phyloP scores from a whole-genome alignment of 2,888 invertebrate species.

The Lasius platythorax region DNA sequence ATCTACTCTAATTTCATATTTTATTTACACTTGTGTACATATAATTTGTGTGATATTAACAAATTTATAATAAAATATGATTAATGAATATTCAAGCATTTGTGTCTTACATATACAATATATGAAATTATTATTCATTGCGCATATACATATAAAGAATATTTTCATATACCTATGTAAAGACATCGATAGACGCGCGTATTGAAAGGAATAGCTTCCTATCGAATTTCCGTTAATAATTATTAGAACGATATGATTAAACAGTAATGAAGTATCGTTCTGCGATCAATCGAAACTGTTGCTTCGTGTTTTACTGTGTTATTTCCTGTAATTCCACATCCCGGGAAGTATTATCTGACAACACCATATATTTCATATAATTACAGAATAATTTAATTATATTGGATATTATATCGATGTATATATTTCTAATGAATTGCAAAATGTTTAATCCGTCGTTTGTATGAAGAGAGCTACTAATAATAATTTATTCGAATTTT shows the following conservation, averaged over 20 bases:
- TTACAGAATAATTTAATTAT: conserved; percentile 42
- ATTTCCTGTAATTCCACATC: conserved; percentile 2
- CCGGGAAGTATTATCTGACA: conserved; percentile 4
- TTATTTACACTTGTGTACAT: not conserved
- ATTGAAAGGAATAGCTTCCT: conserved; percentile 1
- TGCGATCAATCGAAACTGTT: conserved; percentile 21
- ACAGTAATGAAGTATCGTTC: conserved; percentile 17
- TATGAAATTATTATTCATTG: not conserved
- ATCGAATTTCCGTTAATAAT: conserved; percentile 16
- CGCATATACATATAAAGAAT: not conserved
- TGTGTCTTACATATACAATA: not conserved
- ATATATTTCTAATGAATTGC: conserved; percentile 15
- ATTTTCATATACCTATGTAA: not conserved
- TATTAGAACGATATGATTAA: conserved; percentile 21
- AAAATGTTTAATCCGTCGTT: conserved; percentile 18
- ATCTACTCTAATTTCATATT: not conserved
- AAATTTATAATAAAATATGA: not conserved
- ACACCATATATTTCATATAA: conserved; percentile 25
- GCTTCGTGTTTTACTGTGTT: conserved; percentile 11
- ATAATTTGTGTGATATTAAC: not conserved
- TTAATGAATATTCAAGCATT: not conserved
- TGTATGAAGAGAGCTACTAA: not conserved
- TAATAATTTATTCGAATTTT: not conserved
- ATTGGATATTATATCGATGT: conserved; percentile 2
- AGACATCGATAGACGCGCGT: not conserved